Conservation (phyloP, 2,113 vertebrate species). For the Hippocampus guttulatus region DNA sequence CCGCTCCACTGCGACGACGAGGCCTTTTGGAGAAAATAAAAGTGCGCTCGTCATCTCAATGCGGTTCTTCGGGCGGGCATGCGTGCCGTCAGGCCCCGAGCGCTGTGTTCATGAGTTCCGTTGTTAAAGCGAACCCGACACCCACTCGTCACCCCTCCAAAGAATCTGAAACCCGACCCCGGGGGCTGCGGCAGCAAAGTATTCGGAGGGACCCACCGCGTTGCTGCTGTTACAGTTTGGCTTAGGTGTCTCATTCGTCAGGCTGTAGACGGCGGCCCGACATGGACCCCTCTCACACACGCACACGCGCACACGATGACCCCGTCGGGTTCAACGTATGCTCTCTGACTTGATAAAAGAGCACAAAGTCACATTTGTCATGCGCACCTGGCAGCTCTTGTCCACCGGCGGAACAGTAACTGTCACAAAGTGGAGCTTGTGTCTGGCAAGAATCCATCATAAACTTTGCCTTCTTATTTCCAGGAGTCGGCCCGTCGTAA, state of each 20-base stretch:
- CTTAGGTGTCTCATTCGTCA: slow-evolving; percentile 74
- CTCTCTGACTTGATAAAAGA: slow-evolving; percentile 57
- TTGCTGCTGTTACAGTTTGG: slow-evolving; percentile 67
- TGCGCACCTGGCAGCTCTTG: slow-evolving; percentile 61
- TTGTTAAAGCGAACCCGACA: slow-evolving; percentile 59
- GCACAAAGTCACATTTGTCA: slow-evolving; percentile 56
- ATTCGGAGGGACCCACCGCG: slow-evolving; percentile 61
- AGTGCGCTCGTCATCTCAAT: not conserved
- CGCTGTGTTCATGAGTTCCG: slow-evolving; percentile 29
- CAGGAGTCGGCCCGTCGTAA: not conserved
- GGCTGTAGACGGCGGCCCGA: slow-evolving; percentile 28
- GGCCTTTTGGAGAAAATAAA: not conserved
- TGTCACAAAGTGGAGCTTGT: slow-evolving; percentile 47
- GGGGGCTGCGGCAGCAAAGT: slow-evolving; percentile 54
- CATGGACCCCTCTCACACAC: slow-evolving; percentile 9
- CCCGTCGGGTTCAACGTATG: slow-evolving; percentile 60
- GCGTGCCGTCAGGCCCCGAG: not conserved
- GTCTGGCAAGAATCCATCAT: not conserved
- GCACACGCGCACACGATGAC: slow-evolving; percentile 10
- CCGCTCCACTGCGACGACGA: not conserved
- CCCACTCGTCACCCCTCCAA: slow-evolving; percentile 30
- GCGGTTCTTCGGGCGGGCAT: not conserved
- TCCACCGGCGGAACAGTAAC: slow-evolving; percentile 57
- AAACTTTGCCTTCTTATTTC: not conserved
- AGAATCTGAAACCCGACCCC: slow-evolving; percentile 64